Percentiles rank a stretch among this genome's conserved stretches.
Conservation (phyloP, 2,888 invertebrate species). For the Drosophila neutralis region DNA sequence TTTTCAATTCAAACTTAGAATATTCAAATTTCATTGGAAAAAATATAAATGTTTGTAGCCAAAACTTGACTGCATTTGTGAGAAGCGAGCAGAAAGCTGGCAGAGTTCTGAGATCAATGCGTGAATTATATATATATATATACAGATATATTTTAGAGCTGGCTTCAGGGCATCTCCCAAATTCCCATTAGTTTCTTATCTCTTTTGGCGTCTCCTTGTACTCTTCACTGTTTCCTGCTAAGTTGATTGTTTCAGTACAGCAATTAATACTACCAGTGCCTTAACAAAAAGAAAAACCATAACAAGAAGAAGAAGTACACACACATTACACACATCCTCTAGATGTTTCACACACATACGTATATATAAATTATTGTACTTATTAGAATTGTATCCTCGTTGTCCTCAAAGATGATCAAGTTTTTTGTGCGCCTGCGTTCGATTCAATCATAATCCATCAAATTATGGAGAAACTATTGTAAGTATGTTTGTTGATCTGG, state of each 20-base stretch:
- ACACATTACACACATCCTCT: slow-evolving; percentile 19
- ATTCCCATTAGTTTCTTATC: background rate
- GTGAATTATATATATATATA: background rate
- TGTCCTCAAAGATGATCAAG: slow-evolving; percentile 52
- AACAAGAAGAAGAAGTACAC: slow-evolving; percentile 7
- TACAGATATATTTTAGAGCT: background rate
- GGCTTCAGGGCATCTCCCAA: background rate
- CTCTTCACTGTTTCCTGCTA: slow-evolving; percentile 30
- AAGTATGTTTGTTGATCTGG: slow-evolving; percentile 78
- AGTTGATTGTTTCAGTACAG: slow-evolving; percentile 52
- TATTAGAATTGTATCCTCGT: slow-evolving; percentile 24
- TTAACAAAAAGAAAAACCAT: slow-evolving; percentile 52
- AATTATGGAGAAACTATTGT: slow-evolving; percentile 63
- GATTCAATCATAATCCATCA: slow-evolving; percentile 49
- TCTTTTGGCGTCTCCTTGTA: slow-evolving; percentile 7
- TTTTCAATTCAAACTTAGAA: background rate
- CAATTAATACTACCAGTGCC: slow-evolving; percentile 76
- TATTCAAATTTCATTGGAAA: background rate
- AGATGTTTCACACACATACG: slow-evolving; percentile 18
- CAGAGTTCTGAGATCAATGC: background rate
- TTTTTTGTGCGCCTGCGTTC: slow-evolving; percentile 46
- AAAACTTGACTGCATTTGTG: background rate
- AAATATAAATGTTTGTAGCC: background rate
- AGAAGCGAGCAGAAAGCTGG: background rate
- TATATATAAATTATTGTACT: slow-evolving; percentile 8